Percentiles rank a stretch among this genome's conserved stretches.
Evolutionary conservation across 2,113 vertebrate species (phyloP).

Genomic region (Naja naja): DNA sequence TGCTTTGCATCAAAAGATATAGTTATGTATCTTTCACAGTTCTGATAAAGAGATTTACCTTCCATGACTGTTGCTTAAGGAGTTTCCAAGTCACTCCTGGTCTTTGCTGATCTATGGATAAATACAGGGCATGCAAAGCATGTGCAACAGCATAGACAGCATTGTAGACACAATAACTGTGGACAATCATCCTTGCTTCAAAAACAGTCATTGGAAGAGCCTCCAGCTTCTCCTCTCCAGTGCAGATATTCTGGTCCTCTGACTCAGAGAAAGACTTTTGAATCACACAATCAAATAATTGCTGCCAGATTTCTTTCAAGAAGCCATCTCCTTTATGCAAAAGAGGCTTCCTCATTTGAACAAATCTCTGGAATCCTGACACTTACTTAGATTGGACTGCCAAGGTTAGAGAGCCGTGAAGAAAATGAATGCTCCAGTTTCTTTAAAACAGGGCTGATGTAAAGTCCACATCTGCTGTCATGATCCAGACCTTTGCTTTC

Average conservation of each 20-base stretch:
- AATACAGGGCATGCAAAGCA: background rate
- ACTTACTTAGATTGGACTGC: background rate
- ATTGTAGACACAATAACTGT: background rate
- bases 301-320: background rate
- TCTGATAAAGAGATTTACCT: background rate
- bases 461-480: conserved; percentile 2
- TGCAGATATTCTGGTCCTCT: background rate
- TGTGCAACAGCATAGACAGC: background rate
- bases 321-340: background rate
- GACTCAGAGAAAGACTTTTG: accelerated
- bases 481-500: background rate
- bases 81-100: accelerated
- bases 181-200: background rate
- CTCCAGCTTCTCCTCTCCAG: background rate
- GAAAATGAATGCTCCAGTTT: background rate
- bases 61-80: background rate
- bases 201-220: background rate
- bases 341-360: background rate
- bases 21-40: background rate
- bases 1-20: background rate
- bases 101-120: background rate
- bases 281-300: background rate
- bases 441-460: background rate
- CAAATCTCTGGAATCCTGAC: background rate
- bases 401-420: background rate